phyloP scores from a whole-genome alignment of 1,140 invertebrate genomes.

The Drosophila aff. region DNA sequence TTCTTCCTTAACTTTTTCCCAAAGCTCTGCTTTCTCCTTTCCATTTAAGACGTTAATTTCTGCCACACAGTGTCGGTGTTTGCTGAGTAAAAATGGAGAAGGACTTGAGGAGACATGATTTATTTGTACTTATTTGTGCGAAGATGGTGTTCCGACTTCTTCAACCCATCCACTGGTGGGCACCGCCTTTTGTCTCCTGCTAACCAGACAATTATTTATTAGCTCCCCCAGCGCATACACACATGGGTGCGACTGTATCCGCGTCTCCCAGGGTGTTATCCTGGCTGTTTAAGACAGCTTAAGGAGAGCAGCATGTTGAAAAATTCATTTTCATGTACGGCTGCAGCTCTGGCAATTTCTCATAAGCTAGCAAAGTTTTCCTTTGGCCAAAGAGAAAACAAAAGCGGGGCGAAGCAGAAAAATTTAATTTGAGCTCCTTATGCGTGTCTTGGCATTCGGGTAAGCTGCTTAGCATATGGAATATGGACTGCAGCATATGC shows the following conservation, averaged over 20 bases:
- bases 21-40: background rate
- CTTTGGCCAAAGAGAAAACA: slow-evolving; percentile 20
- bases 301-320: slow-evolving; percentile 68
- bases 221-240: slow-evolving; percentile 52
- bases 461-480: slow-evolving; percentile 73
- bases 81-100: background rate
- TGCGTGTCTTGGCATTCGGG: slow-evolving; percentile 56
- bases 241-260: slow-evolving; percentile 22
- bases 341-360: slow-evolving; percentile 78
- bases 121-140: slow-evolving; percentile 72
- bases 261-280: slow-evolving; percentile 54
- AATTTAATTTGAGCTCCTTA: slow-evolving; percentile 80
- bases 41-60: slow-evolving; percentile 63
- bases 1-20: background rate
- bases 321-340: slow-evolving; percentile 79
- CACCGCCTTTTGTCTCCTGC: slow-evolving; percentile 62
- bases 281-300: slow-evolving; percentile 76
- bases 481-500: slow-evolving; percentile 19
- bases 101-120: slow-evolving; percentile 53
- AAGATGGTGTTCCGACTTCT: slow-evolving; percentile 51
- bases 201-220: slow-evolving; percentile 82
- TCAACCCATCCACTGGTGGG: slow-evolving; percentile 61
- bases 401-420: slow-evolving; percentile 32
- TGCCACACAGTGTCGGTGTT: slow-evolving; percentile 44
- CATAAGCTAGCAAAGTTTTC: slow-evolving; percentile 66